Conservation (phyloP, 2,113 vertebrate species). For the Ia io region DNA sequence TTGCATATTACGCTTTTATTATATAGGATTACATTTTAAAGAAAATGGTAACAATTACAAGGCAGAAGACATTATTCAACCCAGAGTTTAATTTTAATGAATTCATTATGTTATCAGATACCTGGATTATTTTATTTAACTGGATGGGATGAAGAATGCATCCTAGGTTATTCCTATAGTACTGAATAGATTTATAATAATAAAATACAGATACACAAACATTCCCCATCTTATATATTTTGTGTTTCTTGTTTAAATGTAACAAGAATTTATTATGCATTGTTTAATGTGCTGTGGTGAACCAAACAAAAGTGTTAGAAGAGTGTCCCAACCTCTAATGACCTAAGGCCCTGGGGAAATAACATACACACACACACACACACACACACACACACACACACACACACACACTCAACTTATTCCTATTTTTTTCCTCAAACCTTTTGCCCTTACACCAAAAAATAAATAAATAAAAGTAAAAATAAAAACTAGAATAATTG, state of each 20-base stretch:
- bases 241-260: neutral
- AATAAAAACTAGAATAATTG: neutral
- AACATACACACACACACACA: neutral
- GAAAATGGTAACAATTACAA: conserved; percentile 5
- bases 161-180: neutral
- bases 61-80: neutral
- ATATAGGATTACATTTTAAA: neutral
- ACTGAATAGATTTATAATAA: neutral
- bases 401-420: neutral
- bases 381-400: neutral
- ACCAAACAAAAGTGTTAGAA: neutral
- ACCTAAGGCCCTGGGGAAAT: neutral
- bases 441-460: neutral
- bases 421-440: neutral
- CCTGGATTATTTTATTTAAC: conserved; percentile 27
- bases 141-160: neutral
- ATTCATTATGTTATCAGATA: neutral
- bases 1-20: no score
- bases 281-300: neutral
- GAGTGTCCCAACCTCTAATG: neutral
- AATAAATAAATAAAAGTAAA: neutral
- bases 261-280: neutral
- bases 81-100: neutral
- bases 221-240: neutral
- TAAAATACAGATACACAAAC: neutral